Conservation (phyloP, 2,113 vertebrate genomes). For the Cnemophilus loriae region DNA sequence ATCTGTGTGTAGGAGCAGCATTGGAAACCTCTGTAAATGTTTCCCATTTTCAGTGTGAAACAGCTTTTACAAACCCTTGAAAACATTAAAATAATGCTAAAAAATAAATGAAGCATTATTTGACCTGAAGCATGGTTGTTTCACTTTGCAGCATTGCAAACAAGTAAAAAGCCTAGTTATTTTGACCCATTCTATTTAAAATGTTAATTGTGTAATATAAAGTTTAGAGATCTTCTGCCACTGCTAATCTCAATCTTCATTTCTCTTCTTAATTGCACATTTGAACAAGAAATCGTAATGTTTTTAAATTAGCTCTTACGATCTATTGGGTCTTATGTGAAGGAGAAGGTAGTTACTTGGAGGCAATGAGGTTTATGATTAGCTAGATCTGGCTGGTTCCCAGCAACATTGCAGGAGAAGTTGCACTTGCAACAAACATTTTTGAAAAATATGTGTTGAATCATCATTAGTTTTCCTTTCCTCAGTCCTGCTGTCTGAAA, state of each 20-base stretch:
- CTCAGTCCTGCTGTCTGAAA: not conserved
- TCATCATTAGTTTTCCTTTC: not conserved
- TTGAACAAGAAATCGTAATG: slow-evolving; percentile 8
- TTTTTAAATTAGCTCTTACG: slow-evolving; percentile 33
- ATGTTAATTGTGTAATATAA: slow-evolving; percentile 55
- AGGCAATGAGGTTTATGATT: not conserved
- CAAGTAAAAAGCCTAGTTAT: not conserved
- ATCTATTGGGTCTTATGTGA: not conserved
- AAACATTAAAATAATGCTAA: not conserved
- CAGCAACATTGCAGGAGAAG: not conserved
- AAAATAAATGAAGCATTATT: slow-evolving; percentile 23
- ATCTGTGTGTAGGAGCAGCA: not conserved
- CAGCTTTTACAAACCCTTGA: not conserved
- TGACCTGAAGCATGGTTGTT: slow-evolving; percentile 14
- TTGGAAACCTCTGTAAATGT: not conserved
- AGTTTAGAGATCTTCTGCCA: slow-evolving; percentile 50
- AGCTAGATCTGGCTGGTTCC: not conserved
- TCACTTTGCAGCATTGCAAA: not conserved
- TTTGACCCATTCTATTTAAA: slow-evolving; percentile 36
- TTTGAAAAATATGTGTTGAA: not conserved
- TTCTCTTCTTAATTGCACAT: slow-evolving; percentile 52
- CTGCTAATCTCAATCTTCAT: slow-evolving; percentile 31
- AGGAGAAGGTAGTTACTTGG: not conserved
- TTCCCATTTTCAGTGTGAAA: not conserved
- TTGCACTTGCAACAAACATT: not conserved